Evolutionary conservation across 1,140 invertebrate species (phyloP).

Genomic region (Ditylenchus dipsaci): DNA sequence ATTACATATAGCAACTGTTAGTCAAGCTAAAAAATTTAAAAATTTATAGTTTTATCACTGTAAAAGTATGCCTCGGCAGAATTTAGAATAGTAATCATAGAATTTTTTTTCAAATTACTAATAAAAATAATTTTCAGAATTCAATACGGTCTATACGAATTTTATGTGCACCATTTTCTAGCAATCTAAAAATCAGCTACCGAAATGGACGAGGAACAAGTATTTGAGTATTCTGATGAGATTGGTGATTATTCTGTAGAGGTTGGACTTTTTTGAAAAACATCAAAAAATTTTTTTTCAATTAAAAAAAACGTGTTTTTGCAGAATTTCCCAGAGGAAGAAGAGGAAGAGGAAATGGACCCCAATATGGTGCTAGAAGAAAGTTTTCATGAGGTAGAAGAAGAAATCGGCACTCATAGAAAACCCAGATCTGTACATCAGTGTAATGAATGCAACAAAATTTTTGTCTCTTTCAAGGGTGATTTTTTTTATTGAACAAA

Average conservation of each 20-base stretch:
- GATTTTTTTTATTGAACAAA: conserved; percentile 10
- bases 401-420: neutral
- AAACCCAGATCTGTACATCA: conserved; percentile 51
- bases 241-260: conserved; percentile 18
- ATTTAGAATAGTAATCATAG: no score
- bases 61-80: no score
- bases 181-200: no score
- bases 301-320: conserved; percentile 9
- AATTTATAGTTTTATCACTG: no score
- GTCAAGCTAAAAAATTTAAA: no score
- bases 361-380: conserved; percentile 14
- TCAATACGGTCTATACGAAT: no score
- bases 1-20: no score
- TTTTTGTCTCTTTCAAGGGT: conserved; percentile 58
- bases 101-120: no score
- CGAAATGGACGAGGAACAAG: conserved; percentile 22
- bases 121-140: no score
- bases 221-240: conserved; percentile 24
- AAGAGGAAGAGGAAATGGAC: conserved; percentile 13
- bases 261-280: neutral
- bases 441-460: conserved; percentile 56
- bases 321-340: neutral
- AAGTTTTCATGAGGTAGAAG: neutral
- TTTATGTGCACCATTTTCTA: no score
- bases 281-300: conserved; percentile 12